Base-by-base conservation (phyloP, 2,113 vertebrate genomes). In the Urocynchramus pylzowi region DNA sequence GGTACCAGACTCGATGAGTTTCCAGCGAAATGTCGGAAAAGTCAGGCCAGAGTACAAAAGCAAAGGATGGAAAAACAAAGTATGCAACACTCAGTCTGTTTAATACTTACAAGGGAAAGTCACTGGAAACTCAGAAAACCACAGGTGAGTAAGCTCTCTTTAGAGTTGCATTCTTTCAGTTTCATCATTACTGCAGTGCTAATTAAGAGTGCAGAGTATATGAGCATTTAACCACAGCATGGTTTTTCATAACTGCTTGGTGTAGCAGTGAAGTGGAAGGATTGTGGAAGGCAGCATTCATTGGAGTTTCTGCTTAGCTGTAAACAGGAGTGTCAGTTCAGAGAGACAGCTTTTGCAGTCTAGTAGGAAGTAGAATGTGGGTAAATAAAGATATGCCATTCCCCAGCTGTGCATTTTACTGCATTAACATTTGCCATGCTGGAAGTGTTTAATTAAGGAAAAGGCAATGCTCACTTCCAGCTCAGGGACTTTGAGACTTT, bases 21-120 rank as follows among this genome's bases (percentile, higher is more conserved):
- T 99, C 99, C 98, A 99, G 98, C 99, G 99, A 99, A 98, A 99
- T 99, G 99, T 99, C 99, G 96, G 99, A 99, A 99, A 99, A 99
- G 99, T 99, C 99, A 99, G 99, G 99, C 98, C 99, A 99, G 99
- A 99, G 98, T 98, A 99, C 99, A 98, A 99, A 99, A 99, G 99
- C 99, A 99, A 99, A 99, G 99, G 99, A 99, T 99, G 99, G 99
- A 98, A 99, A 99, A 98, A 99, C 99, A 89, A 99, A 99, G 98
- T 99, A 99, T 98, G 99, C 99, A 79, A 99, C 99, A 90, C 99
- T 99, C 99, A 99, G 99, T 99, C 99, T 99, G 90, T 99, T 99
- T 98, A 99, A 99, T 97, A 99, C 99, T 70, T 99, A 99, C 96
- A 99, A 99, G 97, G 99, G 99, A 94, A 99, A 99, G 97, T 99